Percentiles rank a stretch among this genome's conserved stretches.
phyloP scores from a whole-genome alignment of 2,113 vertebrate species.

The Pomatorhinus ruficollis region DNA sequence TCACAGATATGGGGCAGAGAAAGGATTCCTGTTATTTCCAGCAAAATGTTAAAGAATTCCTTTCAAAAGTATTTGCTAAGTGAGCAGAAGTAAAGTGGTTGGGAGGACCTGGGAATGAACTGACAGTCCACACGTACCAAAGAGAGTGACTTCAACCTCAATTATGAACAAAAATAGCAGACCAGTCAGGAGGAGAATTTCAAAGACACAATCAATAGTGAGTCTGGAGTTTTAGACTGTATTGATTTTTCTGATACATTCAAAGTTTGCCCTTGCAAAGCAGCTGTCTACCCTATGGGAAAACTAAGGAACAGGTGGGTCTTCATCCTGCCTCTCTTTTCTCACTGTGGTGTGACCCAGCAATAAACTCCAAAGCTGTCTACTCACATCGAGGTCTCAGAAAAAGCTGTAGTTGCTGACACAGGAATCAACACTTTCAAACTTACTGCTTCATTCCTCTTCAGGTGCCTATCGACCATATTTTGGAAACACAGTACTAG shows the following conservation, averaged over 20 bases:
- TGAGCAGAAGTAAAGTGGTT: not conserved
- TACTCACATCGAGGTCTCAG: not conserved
- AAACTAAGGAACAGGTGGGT: not conserved
- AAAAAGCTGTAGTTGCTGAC: not conserved
- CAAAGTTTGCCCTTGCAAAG: not conserved
- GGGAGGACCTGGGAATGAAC: not conserved
- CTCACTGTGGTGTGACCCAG: not conserved
- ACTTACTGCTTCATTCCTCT: not conserved
- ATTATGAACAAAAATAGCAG: not conserved
- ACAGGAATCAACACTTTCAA: not conserved
- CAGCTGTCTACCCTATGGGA: not conserved
- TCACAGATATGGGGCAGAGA: not conserved
- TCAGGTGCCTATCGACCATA: not conserved
- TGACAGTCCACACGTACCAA: not conserved
- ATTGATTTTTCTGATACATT: not conserved
- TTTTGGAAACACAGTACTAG: not conserved
- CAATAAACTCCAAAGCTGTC: not conserved
- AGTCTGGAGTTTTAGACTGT: not conserved
- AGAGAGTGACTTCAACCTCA: not conserved
- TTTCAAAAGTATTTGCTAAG: not conserved
- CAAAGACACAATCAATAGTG: not conserved
- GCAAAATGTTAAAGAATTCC: not conserved
- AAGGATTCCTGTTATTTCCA: not conserved
- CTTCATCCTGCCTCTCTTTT: not conserved
- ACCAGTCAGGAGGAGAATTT: not conserved